A percentile compares a stretch with the other conserved stretches of the same genome.
Conservation (phyloP, 2,797 vertebrate genomes). For the Pyrocephalus nanus region DNA sequence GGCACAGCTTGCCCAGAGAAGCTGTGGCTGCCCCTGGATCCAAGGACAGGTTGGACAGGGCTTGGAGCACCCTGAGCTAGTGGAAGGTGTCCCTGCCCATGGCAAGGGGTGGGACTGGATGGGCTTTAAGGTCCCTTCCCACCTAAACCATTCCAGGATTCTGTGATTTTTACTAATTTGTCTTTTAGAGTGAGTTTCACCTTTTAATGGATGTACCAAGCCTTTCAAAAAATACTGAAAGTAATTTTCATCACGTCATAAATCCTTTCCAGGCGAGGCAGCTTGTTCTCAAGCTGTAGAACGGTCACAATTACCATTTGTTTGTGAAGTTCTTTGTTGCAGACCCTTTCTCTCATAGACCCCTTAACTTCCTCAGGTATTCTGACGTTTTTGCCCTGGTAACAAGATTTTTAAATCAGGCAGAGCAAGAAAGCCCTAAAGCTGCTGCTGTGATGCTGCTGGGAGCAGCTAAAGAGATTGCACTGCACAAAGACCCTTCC, state of each 20-base stretch:
- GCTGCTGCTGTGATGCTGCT: conserved; percentile 82
- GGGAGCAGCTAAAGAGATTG: conserved; percentile 77
- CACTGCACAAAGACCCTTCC: conserved; percentile 70
- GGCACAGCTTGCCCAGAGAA: neutral
- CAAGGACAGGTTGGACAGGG: neutral
- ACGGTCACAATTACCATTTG: neutral
- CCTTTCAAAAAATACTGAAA: neutral
- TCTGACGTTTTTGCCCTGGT: conserved; percentile 73
- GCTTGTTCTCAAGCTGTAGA: neutral
- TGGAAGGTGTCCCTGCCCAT: neutral
- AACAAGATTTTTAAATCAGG: conserved; percentile 75
- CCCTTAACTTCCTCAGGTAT: conserved; percentile 74
- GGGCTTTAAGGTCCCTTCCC: neutral
- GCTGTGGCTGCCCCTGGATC: neutral
- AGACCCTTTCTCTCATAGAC: neutral
- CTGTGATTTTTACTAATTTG: neutral
- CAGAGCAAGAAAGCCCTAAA: conserved; percentile 75
- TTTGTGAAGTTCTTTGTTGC: fast-evolving
- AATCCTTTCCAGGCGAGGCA: neutral
- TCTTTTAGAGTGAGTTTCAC: neutral
- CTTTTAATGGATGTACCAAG: fast-evolving
- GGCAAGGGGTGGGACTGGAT: neutral
- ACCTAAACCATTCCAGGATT: neutral
- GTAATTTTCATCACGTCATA: fast-evolving
- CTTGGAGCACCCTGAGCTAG: neutral